phyloP scores from a whole-genome alignment of 2,113 vertebrate species.

The Megaleporinus macrocephalus region DNA sequence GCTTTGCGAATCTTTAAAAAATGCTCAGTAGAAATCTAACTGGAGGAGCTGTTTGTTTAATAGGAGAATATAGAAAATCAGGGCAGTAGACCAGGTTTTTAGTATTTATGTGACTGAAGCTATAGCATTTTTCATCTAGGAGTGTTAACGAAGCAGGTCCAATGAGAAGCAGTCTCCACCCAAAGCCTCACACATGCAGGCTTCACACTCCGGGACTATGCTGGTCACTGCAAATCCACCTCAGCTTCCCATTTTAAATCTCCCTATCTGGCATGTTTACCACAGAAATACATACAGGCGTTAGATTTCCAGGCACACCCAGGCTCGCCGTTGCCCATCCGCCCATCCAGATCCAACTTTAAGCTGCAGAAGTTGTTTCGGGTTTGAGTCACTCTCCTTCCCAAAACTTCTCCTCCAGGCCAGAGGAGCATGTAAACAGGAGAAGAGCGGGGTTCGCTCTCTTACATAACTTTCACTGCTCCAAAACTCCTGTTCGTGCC shows the following conservation, averaged over 20 bases:
- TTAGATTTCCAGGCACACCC: constrained; percentile 29
- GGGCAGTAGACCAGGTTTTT: too few relatives aligned
- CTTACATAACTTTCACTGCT: constrained; percentile 52
- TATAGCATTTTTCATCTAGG: too few relatives aligned
- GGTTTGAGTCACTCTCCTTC: constrained; percentile 18
- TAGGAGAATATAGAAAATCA: too few relatives aligned
- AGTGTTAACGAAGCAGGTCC: too few relatives aligned
- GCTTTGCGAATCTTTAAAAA: neutral
- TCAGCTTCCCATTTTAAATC: neutral
- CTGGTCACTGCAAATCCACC: neutral
- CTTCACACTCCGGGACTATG: neutral
- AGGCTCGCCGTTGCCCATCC: neutral
- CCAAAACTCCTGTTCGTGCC: constrained; percentile 21
- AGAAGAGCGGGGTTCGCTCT: neutral
- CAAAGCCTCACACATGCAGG: neutral
- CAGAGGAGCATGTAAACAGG: constrained; percentile 51
- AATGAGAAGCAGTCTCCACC: neutral
- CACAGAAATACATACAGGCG: neutral
- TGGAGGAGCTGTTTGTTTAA: too few relatives aligned
- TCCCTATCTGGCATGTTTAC: neutral
- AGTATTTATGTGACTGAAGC: too few relatives aligned
- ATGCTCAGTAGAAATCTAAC: neutral
- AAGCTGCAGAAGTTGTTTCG: constrained; percentile 21
- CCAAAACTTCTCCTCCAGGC: constrained; percentile 17
- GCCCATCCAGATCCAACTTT: constrained; percentile 9